Base-by-base conservation (phyloP, 2,113 vertebrate genomes). In the Pollimyrus isidori region DNA sequence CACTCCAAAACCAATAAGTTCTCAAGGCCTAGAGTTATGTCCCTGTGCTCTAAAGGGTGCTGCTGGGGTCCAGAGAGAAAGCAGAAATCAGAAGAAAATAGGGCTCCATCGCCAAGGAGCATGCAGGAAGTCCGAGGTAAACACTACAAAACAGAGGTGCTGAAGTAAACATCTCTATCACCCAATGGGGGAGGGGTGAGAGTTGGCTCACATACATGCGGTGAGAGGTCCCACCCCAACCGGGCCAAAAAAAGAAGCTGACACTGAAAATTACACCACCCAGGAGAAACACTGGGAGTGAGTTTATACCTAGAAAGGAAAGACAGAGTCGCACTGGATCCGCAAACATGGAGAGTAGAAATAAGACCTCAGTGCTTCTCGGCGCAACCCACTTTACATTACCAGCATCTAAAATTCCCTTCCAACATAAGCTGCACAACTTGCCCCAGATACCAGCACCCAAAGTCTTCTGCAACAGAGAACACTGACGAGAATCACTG, bases 401-500 rank as follows among this genome's bases (percentile, higher is more conserved):
- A n/a, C 58, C 35, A 45, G 53, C 56, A 53, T 65, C 85, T 35
- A 53, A 86, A 53, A 50, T 65, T 35, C 42, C 9, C 87, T 65
- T 65, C 56, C 7, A 87, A 65, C 26, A 21, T 50, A 42, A 87
- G 26, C 83, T 50, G 83, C 23, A 46, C n/a, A 30, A 30, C 82
- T 30, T 50, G 83, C 26, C 86, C 49, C 50, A 53, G 86, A 53
- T 56, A 87, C 53, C 87, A 87, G 39, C 52, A 46, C 53, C 21
- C 46, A 39, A 87, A 39, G 35, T 65, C 87, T 87, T 87, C 35
- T 23, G 52, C 56, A 45, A 87, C 87, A 62, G 53, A 65, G 85
- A 26, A 17, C 21, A 65, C 35, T 48, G 21, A 62, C 19, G 23
- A 56, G 39, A 62, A 87, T 26, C 56, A n/a, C 49, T 30, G 7